Base-by-base conservation (phyloP, 2,113 vertebrate species). In the Oncorhynchus keta region DNA sequence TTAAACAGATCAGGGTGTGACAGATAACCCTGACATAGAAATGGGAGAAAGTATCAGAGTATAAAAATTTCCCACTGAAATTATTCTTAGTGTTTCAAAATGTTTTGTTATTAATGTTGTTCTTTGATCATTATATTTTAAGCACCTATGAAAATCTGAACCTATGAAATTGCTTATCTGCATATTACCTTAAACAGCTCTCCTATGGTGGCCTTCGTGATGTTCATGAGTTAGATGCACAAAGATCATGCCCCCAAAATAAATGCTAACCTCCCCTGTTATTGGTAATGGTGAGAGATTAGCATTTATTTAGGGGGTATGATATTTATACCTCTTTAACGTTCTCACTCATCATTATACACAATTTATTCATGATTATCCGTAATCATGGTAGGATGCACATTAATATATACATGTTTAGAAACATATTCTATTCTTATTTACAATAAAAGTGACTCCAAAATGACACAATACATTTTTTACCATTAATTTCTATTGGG, bases 151-250 rank as follows among this genome's bases (percentile, higher is more conserved):
- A 61, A 61, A 61, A 49, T 49, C 3, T 51, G 49, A 13, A 51
- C 49, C 49, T 51, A 51, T 9, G 11, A 61, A 61, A 61, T 61
- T 8, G 16, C 2, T 22, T 61, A 61, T 51, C 11, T 22, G n/a
- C 20, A 51, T 51, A 16, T 4, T 61, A 20, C 59, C 2, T 61
- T 39, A 14, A 61, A 61, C 12, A 49, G 9, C 9, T 49, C 48
- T 51, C 49, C 13, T 14, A 51, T 16, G 14, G 59, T 61, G 59
- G 6, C 16, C n/a, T 22, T 5, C 0, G n/a, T 20, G 59, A 71
- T 3, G 68, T 68, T 48, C 79, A 68, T 49, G 64, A 79, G 68
- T 7, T 86, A 79, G 83, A 87, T 59, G 76, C 74, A n/a, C 39
- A 35, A 35, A 35, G 32, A 35, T 35, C 5, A 35, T 35, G 32